Conservation (phyloP, 2,113 vertebrate species). For the Vireo altiloquus region DNA sequence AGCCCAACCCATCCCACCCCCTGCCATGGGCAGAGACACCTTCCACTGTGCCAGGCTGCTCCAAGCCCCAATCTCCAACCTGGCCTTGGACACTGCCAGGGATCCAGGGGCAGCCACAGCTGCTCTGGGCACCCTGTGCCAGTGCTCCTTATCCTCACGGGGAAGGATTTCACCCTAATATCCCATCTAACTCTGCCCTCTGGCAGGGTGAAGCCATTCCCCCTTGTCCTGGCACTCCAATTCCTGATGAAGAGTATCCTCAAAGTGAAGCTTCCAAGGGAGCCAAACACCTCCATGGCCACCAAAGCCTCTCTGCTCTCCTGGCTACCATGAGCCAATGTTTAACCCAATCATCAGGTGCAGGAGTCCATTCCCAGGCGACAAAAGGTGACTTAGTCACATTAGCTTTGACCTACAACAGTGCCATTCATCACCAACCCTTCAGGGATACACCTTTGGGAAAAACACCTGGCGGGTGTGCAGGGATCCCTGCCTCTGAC, state of each 20-base stretch:
- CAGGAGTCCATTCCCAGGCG: not conserved
- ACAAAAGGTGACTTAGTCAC: not conserved
- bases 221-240: not conserved
- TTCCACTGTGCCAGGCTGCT: fast-evolving
- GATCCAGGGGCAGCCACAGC: not conserved
- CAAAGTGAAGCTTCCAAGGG: not conserved
- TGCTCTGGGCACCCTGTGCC: not conserved
- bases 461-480: not conserved
- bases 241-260: not conserved
- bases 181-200: fast-evolving
- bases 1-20: fast-evolving
- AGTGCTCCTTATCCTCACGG: fast-evolving
- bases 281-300: not conserved
- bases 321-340: not conserved
- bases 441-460: not conserved
- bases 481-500: not conserved
- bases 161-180: not conserved
- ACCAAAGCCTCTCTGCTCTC: not conserved
- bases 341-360: not conserved
- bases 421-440: not conserved
- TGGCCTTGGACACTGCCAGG: not conserved
- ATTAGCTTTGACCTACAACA: not conserved
- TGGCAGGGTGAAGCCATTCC: not conserved
- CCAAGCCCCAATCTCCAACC: fast-evolving
- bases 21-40: not conserved